Evolutionary conservation across 1,140 invertebrate genomes (phyloP).

Genomic region (Rhagoletis zephyria): DNA sequence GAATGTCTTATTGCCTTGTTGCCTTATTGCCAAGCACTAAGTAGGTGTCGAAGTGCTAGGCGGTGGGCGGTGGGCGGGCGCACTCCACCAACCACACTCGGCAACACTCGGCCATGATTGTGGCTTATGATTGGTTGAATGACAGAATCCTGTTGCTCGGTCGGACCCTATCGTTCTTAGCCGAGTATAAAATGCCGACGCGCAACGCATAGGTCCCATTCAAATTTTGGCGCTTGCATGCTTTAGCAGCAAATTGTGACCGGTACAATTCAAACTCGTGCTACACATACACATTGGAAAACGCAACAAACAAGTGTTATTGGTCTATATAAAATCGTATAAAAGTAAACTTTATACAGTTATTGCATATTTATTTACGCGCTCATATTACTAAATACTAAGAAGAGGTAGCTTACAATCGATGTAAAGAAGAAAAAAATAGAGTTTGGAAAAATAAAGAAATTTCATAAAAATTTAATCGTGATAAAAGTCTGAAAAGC

Average conservation of each 20-base stretch:
- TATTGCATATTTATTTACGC: not conserved
- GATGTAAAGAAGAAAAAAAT: not conserved
- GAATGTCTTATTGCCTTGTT: not conserved
- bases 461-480: not conserved
- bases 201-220: not conserved
- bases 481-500: not conserved
- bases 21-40: not conserved
- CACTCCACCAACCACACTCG: conserved; percentile 24
- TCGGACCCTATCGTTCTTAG: not conserved
- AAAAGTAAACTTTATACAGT: not conserved
- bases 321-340: not conserved
- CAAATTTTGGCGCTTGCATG: conserved; percentile 40
- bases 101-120: not conserved
- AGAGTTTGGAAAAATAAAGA: not conserved
- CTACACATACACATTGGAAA: not conserved
- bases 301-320: not conserved
- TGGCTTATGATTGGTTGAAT: not conserved
- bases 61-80: not conserved
- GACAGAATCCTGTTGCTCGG: conserved; percentile 38
- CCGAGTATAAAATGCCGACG: conserved; percentile 43
- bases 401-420: not conserved
- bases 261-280: not conserved
- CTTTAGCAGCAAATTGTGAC: conserved; percentile 8
- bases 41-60: not conserved
- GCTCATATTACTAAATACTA: not conserved